These are phyloP conservation scores for Pseudocheirus occidentalis DNA, from an alignment of 2,797 vertebrate genomes.

Conservation along the genomic window DNA sequence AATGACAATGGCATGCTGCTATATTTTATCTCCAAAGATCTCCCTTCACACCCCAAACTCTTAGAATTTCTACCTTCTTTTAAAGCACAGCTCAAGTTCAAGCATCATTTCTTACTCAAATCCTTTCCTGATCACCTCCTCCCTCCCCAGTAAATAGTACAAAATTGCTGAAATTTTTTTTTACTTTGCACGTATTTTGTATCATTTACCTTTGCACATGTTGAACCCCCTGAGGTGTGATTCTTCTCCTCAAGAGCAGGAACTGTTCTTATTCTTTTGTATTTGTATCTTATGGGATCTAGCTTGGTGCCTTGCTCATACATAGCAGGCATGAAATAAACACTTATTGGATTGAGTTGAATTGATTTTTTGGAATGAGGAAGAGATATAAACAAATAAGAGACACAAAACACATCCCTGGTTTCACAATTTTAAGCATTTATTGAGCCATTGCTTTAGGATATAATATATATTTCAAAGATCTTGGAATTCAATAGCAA, in stretches of 20 bases:
- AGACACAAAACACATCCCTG: not conserved
- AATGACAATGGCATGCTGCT: not conserved
- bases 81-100: not conserved
- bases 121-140: not conserved
- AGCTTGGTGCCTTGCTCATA: not conserved
- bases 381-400: not conserved
- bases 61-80: not conserved
- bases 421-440: not conserved
- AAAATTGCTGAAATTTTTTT: not conserved
- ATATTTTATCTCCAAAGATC: not conserved
- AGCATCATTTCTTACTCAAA: not conserved
- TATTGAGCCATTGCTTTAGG: not conserved
- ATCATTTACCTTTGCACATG: not conserved
- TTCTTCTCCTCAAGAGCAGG: not conserved
- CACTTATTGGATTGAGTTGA: not conserved
- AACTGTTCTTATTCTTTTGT: not conserved
- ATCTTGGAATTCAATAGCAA: constrained; percentile 9
- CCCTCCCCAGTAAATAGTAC: not conserved
- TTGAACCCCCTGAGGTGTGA: not conserved
- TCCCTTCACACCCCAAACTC: not conserved
- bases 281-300: not conserved
- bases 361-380: not conserved
- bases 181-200: not conserved
- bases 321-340: not conserved
- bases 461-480: not conserved